Conservation (phyloP, 2,888 invertebrate genomes). For the Pyrochroa serraticornis region DNA sequence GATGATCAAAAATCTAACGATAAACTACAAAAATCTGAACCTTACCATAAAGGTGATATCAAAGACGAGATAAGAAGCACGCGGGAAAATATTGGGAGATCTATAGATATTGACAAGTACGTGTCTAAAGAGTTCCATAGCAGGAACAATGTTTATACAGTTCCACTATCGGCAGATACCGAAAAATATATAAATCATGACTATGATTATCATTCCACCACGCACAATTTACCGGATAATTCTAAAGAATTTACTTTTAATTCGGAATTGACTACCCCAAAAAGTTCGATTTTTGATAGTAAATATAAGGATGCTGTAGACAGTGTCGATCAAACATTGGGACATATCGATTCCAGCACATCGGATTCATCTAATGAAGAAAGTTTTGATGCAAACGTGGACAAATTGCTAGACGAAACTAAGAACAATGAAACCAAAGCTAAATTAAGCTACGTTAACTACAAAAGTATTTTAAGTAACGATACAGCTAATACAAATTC, state of each 20-base stretch:
- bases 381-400: slow-evolving; percentile 33
- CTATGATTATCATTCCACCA: slow-evolving; percentile 26
- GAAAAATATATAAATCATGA: slow-evolving; percentile 47
- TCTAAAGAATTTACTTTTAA: slow-evolving; percentile 25
- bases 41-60: slow-evolving; percentile 13
- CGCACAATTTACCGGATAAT: slow-evolving; percentile 11
- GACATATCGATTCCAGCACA: slow-evolving; percentile 37
- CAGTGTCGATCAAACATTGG: slow-evolving; percentile 62
- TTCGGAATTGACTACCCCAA: slow-evolving; percentile 61
- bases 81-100: slow-evolving; percentile 43
- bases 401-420: slow-evolving; percentile 38
- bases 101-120: slow-evolving; percentile 57
- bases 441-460: slow-evolving; percentile 46
- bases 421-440: slow-evolving; percentile 39
- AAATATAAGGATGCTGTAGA: slow-evolving; percentile 62
- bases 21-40: slow-evolving; percentile 16
- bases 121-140: slow-evolving; percentile 62
- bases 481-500: slow-evolving; percentile 45
- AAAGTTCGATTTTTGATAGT: slow-evolving; percentile 62
- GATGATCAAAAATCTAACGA: slow-evolving; percentile 3
- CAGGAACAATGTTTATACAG: slow-evolving; percentile 60
- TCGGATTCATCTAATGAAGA: slow-evolving; percentile 21
- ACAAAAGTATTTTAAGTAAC: slow-evolving; percentile 44
- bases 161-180: slow-evolving; percentile 59
- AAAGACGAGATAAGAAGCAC: slow-evolving; percentile 14